These are phyloP conservation scores for Pelosia muscerda DNA, from an alignment of 2,888 invertebrate species.

Conservation along the genomic window DNA sequence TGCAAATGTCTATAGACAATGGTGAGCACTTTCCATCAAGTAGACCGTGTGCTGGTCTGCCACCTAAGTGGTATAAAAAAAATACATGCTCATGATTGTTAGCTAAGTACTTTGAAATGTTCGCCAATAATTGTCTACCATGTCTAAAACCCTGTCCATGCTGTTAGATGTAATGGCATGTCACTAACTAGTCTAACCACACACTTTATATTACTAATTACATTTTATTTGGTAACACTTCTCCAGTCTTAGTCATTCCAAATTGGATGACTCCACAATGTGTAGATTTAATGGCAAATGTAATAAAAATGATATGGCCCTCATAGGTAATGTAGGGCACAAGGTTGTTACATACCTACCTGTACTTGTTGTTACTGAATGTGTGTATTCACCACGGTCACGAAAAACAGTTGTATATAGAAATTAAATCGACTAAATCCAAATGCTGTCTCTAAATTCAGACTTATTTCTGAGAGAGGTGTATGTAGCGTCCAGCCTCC, in stretches of 20 bases:
- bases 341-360: neutral
- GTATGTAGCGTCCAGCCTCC: too few relatives aligned
- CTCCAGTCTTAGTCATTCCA: neutral
- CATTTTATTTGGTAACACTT: neutral
- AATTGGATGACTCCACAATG: neutral
- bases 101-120: too few relatives aligned
- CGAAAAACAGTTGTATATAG: neutral
- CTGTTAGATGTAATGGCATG: too few relatives aligned
- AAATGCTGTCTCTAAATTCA: neutral
- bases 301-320: constrained; percentile 7
- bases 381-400: neutral
- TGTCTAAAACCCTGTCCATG: too few relatives aligned
- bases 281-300: neutral
- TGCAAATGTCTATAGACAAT: too few relatives aligned
- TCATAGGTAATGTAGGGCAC: constrained; percentile 5
- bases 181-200: too few relatives aligned
- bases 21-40: too few relatives aligned
- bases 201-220: neutral
- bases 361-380: neutral
- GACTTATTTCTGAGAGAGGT: neutral
- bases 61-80: too few relatives aligned
- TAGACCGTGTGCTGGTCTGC: too few relatives aligned
- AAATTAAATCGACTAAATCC: neutral
- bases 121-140: too few relatives aligned
- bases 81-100: too few relatives aligned